Conservation (phyloP, 2,113 vertebrate genomes). For the Phalacrocorax brasilianus region DNA sequence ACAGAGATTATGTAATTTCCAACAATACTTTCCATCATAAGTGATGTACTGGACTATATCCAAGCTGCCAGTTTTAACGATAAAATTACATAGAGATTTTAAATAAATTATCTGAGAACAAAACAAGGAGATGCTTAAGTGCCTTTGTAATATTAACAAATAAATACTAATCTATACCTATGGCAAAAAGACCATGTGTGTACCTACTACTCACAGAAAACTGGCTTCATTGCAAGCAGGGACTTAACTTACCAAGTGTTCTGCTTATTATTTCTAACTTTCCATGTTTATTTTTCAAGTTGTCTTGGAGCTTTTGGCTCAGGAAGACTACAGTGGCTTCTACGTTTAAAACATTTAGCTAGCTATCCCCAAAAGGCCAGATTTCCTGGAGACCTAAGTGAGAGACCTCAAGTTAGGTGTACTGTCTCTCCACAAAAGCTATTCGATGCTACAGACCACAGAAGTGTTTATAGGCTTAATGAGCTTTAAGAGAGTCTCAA, state of each 20-base stretch:
- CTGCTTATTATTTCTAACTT: not conserved
- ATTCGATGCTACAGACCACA: not conserved
- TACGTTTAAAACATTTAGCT: not conserved
- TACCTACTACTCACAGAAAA: not conserved
- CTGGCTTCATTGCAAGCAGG: not conserved
- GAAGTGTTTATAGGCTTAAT: not conserved
- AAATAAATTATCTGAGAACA: not conserved
- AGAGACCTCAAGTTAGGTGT: not conserved
- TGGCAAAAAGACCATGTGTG: not conserved
- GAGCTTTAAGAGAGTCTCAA: not conserved
- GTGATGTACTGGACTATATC: not conserved
- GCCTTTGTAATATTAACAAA: not conserved
- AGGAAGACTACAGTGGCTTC: not conserved
- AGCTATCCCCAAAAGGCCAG: not conserved
- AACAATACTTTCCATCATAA: not conserved
- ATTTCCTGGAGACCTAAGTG: not conserved
- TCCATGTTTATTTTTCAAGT: not conserved
- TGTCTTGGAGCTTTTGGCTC: not conserved
- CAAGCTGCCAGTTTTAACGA: not conserved
- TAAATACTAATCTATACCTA: not conserved
- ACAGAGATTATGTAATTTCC: not conserved
- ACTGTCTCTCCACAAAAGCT: not conserved
- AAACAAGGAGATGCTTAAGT: not conserved
- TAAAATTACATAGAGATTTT: not conserved
- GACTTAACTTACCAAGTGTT: not conserved